A percentile compares a stretch with the other conserved stretches of the same genome.
phyloP scores from a whole-genome alignment of 2,113 vertebrate genomes.

The Craseonycteris thonglongyai region DNA sequence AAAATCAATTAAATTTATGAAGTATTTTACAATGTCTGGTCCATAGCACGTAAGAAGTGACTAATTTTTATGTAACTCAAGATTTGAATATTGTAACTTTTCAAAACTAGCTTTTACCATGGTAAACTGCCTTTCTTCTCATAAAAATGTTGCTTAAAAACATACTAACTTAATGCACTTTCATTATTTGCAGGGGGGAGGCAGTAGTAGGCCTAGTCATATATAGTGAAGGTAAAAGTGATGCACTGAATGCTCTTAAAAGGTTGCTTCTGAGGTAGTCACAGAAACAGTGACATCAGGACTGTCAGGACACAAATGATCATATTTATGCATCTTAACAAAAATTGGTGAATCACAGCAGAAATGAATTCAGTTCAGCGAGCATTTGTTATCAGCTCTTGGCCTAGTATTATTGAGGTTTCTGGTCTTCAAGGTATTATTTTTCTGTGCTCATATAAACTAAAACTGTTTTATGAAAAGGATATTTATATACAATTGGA shows the following conservation, averaged over 20 bases:
- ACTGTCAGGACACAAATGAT: not conserved
- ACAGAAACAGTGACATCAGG: not conserved
- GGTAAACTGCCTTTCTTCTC: not conserved
- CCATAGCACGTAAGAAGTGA: not conserved
- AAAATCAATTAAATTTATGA: not conserved
- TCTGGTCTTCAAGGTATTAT: not conserved
- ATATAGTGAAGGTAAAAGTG: not conserved
- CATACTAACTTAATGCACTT: not conserved
- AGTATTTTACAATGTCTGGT: not conserved
- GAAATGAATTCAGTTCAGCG: not conserved
- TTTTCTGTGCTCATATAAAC: not conserved
- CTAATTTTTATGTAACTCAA: not conserved
- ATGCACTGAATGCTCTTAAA: not conserved
- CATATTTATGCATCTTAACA: not conserved
- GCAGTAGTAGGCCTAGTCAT: not conserved
- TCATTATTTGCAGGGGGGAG: not conserved
- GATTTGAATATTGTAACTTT: not conserved
- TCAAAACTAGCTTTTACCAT: not conserved
- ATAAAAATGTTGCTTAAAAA: not conserved
- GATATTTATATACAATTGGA: not conserved
- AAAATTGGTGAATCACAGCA: not conserved
- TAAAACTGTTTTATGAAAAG: not conserved
- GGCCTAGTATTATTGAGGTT: not conserved
- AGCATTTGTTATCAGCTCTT: not conserved
- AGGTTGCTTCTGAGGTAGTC: not conserved